Evolutionary conservation across 2,888 invertebrate genomes (phyloP), one percentile per base, ranked within the genome.

Genomic region (Dinocampus coccinellae): DNA sequence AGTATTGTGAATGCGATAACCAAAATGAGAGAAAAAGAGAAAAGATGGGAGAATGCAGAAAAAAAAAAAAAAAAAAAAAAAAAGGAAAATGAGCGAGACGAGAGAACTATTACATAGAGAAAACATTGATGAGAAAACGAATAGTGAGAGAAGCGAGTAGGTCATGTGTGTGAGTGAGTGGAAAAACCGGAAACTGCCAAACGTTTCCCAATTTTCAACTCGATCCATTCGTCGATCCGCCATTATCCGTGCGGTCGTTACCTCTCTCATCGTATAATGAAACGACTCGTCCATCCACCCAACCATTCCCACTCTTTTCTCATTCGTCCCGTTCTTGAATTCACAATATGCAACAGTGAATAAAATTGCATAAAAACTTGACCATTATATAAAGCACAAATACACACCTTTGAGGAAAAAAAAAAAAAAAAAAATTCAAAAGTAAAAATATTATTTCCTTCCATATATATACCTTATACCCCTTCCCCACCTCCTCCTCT

Each of bases 181-280:
- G 65, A 73, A 76, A 74, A 69, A 62, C 73, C 75, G 76, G 75
- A 77, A 75, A 76, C 75, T 75, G 70, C 76, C 75, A 73, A 77
- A 77, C 74, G 76, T 76, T 76, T 76, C 64, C 75, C 77, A 74
- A 76, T 77, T 76, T 76, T 74, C 74, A 33, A 34, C 67, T 70
- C 72, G 66, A 66, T 64, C 61, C 65, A 70, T 65, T 65, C 70
- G 65, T 47, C 70, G 62, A 71, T 71, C 61, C 53, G 61, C 71
- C 61, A 66, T 66, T 62, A 66, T 66, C 66, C 61, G 20, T 24
- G 53, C 36, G 60, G 65, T 70, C 55, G 53, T 71, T 66, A 61
- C 33, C 26, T 36, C 52, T 71, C 26, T 55, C 55, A 66, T 66
- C 34, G 36, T 52, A 69, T 62, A 57, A 69, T 47, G 33, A 60